These are phyloP conservation scores for Hoplostethus mediterraneus DNA, from an alignment of 2,797 vertebrate species.

Conservation along the genomic window DNA sequence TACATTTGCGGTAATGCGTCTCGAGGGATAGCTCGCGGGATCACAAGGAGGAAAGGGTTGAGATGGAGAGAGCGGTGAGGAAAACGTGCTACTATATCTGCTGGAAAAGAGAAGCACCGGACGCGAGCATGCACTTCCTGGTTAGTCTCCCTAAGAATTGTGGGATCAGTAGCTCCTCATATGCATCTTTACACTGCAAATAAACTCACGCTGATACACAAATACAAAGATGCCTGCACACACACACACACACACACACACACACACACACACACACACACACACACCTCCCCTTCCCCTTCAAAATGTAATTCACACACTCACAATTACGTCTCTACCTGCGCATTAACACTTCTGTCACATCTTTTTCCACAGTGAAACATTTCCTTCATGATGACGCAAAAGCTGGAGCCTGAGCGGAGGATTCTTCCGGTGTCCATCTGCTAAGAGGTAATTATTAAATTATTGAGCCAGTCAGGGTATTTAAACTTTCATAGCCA, in stretches of 20 bases:
- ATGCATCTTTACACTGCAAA: not conserved
- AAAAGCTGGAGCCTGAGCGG: constrained; percentile 36
- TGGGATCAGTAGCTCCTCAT: not conserved
- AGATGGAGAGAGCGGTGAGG: not conserved
- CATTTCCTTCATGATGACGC: constrained; percentile 21
- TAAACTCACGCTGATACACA: not conserved
- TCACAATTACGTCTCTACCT: not conserved
- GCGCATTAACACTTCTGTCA: not conserved
- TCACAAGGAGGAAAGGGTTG: not conserved
- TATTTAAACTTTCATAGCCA: constrained; percentile 80
- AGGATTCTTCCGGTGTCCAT: constrained; percentile 47
- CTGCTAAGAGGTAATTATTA: constrained; percentile 79
- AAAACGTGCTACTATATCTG: not conserved
- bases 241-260: not conserved
- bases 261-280: not conserved
- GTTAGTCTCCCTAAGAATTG: constrained; percentile 16
- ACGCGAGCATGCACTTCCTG: not conserved
- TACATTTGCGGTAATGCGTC: not conserved
- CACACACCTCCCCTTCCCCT: not conserved
- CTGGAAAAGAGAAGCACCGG: not conserved
- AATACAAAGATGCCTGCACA: no score
- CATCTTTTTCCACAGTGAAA: constrained; percentile 11
- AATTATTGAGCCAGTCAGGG: constrained; percentile 79
- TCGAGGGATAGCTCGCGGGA: not conserved
- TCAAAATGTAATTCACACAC: not conserved